Evolutionary conservation across 2,113 vertebrate genomes (phyloP).

Genomic region (Hyla sarda): DNA sequence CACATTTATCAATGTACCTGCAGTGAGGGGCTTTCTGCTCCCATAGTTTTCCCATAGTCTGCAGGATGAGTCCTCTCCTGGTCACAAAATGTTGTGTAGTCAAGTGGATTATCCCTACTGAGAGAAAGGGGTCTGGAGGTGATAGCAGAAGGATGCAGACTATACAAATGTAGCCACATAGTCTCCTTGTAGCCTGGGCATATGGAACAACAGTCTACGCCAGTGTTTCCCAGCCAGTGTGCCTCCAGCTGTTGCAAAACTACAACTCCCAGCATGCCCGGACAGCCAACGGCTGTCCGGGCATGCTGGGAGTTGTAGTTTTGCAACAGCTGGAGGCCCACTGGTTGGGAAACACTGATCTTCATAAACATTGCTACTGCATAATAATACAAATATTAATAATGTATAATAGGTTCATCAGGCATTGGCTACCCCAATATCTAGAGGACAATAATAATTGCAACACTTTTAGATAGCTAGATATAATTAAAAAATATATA

Average conservation of each 20-base stretch:
- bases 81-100: constrained; percentile 70
- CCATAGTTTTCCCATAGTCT: constrained; percentile 28
- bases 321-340: too few species aligned
- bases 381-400: neutral
- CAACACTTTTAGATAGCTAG: neutral
- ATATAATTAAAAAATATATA: too few species aligned
- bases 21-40: constrained; percentile 2
- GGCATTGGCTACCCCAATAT: neutral
- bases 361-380: too few species aligned
- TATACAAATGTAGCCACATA: constrained; percentile 43
- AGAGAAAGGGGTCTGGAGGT: constrained; percentile 57
- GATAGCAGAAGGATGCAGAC: constrained; percentile 58
- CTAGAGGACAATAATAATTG: neutral
- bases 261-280: too few species aligned
- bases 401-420: neutral
- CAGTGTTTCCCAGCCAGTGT: too few species aligned
- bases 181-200: constrained; percentile 37
- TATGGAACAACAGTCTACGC: constrained; percentile 12
- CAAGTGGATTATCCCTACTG: constrained; percentile 68
- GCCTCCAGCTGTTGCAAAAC: too few species aligned
- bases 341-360: too few species aligned
- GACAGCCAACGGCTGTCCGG: too few species aligned
- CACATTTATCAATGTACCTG: constrained; percentile 53
- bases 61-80: constrained; percentile 50
- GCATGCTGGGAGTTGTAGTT: too few species aligned